Evolutionary conservation across 2,888 invertebrate genomes (phyloP).

Genomic region (Zhuqinia jingwanae): DNA sequence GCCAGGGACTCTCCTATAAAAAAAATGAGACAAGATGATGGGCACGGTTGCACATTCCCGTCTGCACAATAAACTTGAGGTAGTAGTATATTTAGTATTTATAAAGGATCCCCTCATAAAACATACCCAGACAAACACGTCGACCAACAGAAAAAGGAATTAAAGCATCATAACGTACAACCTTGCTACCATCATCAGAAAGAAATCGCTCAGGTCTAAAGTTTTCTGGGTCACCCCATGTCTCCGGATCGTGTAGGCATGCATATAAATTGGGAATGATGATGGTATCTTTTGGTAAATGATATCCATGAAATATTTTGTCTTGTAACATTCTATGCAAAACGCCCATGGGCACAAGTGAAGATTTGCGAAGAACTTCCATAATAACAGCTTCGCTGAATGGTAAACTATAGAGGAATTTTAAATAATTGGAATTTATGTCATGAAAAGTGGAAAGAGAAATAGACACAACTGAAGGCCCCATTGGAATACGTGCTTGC

Average conservation of each 20-base stretch:
- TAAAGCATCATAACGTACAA: slow-evolving; percentile 71
- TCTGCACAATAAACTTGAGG: no score
- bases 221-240: slow-evolving; percentile 77
- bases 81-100: no score
- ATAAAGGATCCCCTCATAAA: not conserved
- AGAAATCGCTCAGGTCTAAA: slow-evolving; percentile 78
- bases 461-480: not conserved
- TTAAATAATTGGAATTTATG: no score
- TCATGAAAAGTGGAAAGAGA: slow-evolving; percentile 42
- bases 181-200: slow-evolving; percentile 44
- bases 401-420: slow-evolving; percentile 36
- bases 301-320: slow-evolving; percentile 60
- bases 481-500: not conserved
- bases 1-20: slow-evolving; percentile 73
- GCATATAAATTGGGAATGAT: slow-evolving; percentile 72
- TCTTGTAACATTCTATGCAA: slow-evolving; percentile 64
- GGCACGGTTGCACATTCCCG: no score
- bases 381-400: slow-evolving; percentile 20
- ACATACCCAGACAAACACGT: slow-evolving; percentile 65
- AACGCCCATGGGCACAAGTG: slow-evolving; percentile 72
- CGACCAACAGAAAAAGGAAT: slow-evolving; percentile 74
- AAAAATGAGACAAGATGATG: not conserved
- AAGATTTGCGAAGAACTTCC: slow-evolving; percentile 65
- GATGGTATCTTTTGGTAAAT: slow-evolving; percentile 72
- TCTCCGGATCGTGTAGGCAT: slow-evolving; percentile 69